Base-by-base conservation (phyloP, 2,888 invertebrate genomes). In the Bombyx huttoni region DNA sequence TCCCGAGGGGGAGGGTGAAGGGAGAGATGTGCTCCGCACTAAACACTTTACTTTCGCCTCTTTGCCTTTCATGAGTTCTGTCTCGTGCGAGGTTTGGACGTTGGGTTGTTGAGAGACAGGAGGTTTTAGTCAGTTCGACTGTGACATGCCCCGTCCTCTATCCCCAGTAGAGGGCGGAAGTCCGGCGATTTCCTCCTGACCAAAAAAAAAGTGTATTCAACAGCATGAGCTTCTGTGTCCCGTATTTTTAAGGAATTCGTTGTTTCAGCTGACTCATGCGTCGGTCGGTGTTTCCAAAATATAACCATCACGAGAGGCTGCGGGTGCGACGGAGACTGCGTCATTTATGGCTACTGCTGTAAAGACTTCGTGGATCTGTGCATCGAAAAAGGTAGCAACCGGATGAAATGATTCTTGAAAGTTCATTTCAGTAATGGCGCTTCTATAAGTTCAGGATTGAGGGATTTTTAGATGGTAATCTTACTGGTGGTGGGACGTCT, bases 331-430 rank as follows among this genome's bases (percentile, higher is more conserved):
- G 60, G 81, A 0, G 67, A 76, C 0, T 95, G 95, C 60, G 67
- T 89, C 1, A 65, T 78, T 0, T 66, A 72, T 0, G 81, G 81
- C 0, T 83, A 84, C 24, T 95, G 95, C 68, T 95, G 95, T 61
- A 86, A 89, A 0, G 94, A 95, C 73, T 94, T 89, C 69, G 69
- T 89, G 1, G 90, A 90, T 7, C 62, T 89, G 1, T 94, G 94
- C 63, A 12, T 40, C 12, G 40, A 40, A 10, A 40, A 8, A 10
- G 40, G 40, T 40, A 40, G 7, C 40, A 7, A 40, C 12, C 12
- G 12, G 12, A 12, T 40, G 3, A n/a, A n/a, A n/a, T n/a, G n/a
- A n/a, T 2, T 5, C 5, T 24, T 24, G 24, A 5, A 24, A 24
- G 24, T 24, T 2, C 5, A 24, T 3, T 24, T 24, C 24, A 24